Evolutionary conservation across 2,888 invertebrate species (phyloP), one percentile per base, ranked within the genome.

Genomic region (Hemithea aestivaria): DNA sequence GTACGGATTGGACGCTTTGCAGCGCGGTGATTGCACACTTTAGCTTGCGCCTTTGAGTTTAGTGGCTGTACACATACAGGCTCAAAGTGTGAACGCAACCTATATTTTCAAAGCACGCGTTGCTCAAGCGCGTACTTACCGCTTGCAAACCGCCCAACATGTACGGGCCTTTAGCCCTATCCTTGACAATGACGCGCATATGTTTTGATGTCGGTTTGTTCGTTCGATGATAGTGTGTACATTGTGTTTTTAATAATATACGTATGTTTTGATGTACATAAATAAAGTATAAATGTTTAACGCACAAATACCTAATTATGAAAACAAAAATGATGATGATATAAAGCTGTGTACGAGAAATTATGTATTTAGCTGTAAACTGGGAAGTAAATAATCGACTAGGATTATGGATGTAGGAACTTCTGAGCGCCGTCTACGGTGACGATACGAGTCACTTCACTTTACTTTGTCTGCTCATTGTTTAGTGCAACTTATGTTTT

Each of bases 221-320:
- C 46, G 71, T 82, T 81, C 65, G 73, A 66, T 77, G 75, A 79
- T 82, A 78, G 80, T 59, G 67, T 76, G 71, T 75, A 73, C 56
- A 76, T 79, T 83, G 72, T 72, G 74, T 80, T 82, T 78, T 77
- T 69, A 77, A 73, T 80, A 73, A 80, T 80, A 80, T 81, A 81
- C 72, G 81, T 84, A 83, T 83, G 77, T 81, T 82, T 85, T 82
- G 82, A 72, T 87, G 87, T 87, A 87, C 76, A 87, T 87, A 87
- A 81, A 81, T 85, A 84, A 85, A 71, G 75, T 83, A 79, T 85
- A 85, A 84, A 84, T 83, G 83, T 85, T 83, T 83, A 87, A 87
- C 87, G 87, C 87, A 87, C 87, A 87, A 87, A 82, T 84, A 80
- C 52, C 52, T 53, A 42, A 53, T 50, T 52, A 77, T 77, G 77